Base-by-base conservation (phyloP, 1,140 invertebrate species). In the Limonius californicus region DNA sequence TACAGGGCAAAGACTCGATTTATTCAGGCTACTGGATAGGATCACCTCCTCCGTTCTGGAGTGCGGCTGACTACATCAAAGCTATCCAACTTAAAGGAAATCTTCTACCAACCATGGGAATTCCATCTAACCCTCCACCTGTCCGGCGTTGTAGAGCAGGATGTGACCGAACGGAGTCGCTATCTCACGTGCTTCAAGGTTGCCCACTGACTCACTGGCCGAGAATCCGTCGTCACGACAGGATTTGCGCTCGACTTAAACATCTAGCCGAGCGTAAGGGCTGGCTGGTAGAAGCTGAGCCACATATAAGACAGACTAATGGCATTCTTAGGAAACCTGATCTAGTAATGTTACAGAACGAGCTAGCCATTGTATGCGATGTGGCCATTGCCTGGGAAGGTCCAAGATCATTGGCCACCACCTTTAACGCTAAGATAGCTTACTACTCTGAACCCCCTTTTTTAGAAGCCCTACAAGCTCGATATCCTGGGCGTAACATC, bases 201-300 rank as follows among this genome's bases (percentile, higher is more conserved):
- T 63, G 66, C 54, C 61, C 57, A 12, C 21, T 57, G 1, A 27
- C 57, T 4, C 66, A 65, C 21, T 62, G 42, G 39, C 11, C 23
- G 7, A 16, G 64, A 0, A 63, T 65, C n/a, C 1, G 54, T 6
- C 0, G 63, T 3, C 63, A 61, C 27, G 54, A 68, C 4, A n/a
- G 57, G 1, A 42, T 68, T 1, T 60, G 14, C 12, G 2, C 9
- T 3, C 16, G 12, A 2, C 12, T 61, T 1, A 14, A n/a, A 23
- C 2, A 15, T 15, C 14, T 87, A 84, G 86, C 82, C 84, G 84
- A 83, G 84, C 87, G 85, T 79, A 81, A 80, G 81, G 83, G 84
- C 2, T 66, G 56, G 56, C 16, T 21, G 1, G 23, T 56, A 15
- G 35, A 60, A 21, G 45, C 9, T 2, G 64, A 66, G 45, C 61